phyloP scores from a whole-genome alignment of 2,888 invertebrate genomes.

The Pammene fasciana region DNA sequence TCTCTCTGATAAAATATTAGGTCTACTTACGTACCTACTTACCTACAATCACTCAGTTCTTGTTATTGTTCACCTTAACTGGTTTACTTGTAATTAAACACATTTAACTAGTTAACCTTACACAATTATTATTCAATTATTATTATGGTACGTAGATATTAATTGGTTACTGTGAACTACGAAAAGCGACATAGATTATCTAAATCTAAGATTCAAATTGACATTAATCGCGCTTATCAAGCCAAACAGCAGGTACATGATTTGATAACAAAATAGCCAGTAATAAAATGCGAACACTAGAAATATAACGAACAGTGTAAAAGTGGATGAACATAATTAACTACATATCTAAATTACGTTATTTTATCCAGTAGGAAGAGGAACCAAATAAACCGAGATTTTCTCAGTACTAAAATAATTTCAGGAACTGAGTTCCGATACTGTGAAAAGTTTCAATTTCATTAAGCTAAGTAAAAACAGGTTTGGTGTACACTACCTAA shows the following conservation, averaged over 20 bases:
- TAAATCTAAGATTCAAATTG: neutral
- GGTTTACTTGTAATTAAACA: slow-evolving; percentile 7
- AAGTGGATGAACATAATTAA: neutral
- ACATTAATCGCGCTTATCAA: slow-evolving; percentile 18
- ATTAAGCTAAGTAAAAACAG: too few species aligned
- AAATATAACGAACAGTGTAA: neutral
- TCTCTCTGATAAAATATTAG: slow-evolving; percentile 21
- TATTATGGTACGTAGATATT: neutral
- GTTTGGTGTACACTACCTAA: too few species aligned
- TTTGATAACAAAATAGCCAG: neutral
- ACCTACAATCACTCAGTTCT: slow-evolving; percentile 1
- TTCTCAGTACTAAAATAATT: too few species aligned
- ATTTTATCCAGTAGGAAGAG: too few species aligned
- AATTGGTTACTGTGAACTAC: neutral
- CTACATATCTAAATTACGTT: too few species aligned
- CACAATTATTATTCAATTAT: neutral
- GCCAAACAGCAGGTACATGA: neutral
- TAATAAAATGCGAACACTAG: neutral
- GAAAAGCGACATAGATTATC: neutral
- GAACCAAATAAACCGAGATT: too few species aligned
- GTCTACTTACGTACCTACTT: neutral
- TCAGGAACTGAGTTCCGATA: too few species aligned
- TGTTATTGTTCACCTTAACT: slow-evolving; percentile 4
- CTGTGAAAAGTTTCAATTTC: too few species aligned
- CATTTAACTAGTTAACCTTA: neutral